Percentiles rank a stretch among this genome's conserved stretches.
phyloP scores from a whole-genome alignment of 1,140 invertebrate species.

The Zaprionus africanus region DNA sequence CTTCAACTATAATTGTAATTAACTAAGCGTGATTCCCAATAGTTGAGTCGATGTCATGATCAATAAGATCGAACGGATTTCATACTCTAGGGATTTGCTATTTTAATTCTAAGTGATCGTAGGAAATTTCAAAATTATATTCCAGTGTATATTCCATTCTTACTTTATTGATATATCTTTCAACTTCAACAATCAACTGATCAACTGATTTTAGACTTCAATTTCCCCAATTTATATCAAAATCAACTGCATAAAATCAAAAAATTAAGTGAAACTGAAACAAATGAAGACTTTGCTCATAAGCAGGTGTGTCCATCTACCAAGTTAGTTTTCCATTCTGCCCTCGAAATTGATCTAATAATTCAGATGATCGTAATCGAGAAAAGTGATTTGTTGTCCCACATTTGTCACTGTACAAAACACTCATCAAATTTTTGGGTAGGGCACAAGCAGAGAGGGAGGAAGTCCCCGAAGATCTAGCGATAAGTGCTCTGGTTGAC shows the following conservation, averaged over 20 bases:
- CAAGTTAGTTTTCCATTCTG: neutral
- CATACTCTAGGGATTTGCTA: too few relatives aligned
- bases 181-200: too few relatives aligned
- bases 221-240: neutral
- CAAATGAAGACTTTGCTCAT: neutral
- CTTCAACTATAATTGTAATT: too few relatives aligned
- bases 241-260: neutral
- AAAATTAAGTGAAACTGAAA: neutral
- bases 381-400: slow-evolving; percentile 71
- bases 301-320: neutral
- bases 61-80: too few relatives aligned
- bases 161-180: too few relatives aligned
- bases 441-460: neutral
- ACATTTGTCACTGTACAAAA: slow-evolving; percentile 78
- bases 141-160: neutral
- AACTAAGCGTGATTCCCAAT: too few relatives aligned
- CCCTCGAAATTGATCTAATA: slow-evolving; percentile 42
- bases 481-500: slow-evolving; percentile 47
- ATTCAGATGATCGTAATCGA: slow-evolving; percentile 52
- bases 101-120: too few relatives aligned
- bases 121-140: too few relatives aligned
- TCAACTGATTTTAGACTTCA: too few relatives aligned
- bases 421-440: slow-evolving; percentile 46
- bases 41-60: too few relatives aligned
- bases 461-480: neutral